phyloP scores from a whole-genome alignment of 2,888 invertebrate species.

The Hylaea fasciaria region DNA sequence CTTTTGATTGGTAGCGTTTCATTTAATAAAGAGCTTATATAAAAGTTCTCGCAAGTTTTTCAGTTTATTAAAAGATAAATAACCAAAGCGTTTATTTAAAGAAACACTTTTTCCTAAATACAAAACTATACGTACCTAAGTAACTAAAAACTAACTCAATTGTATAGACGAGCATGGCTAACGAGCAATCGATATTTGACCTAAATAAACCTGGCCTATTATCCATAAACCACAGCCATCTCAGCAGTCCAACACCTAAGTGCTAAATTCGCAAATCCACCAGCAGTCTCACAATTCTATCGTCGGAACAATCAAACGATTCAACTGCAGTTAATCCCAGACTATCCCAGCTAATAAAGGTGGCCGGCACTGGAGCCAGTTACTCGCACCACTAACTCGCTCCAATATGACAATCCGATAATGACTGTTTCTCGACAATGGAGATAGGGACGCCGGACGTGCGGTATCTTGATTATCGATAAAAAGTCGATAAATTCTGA shows the following conservation, averaged over 20 bases:
- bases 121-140: too few relatives aligned
- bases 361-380: slow-evolving; percentile 13
- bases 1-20: too few relatives aligned
- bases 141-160: too few relatives aligned
- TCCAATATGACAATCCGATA: slow-evolving; percentile 25
- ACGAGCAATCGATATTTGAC: too few relatives aligned
- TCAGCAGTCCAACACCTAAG: background rate
- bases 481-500: background rate
- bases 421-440: slow-evolving; percentile 12
- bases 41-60: too few relatives aligned
- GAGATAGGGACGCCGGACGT: slow-evolving; percentile 7
- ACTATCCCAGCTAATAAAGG: slow-evolving; percentile 10
- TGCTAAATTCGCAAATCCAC: background rate
- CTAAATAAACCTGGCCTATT: too few relatives aligned
- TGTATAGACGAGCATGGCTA: too few relatives aligned
- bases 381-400: slow-evolving; percentile 15
- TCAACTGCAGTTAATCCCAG: slow-evolving; percentile 27
- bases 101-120: too few relatives aligned
- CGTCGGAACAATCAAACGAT: slow-evolving; percentile 17
- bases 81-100: too few relatives aligned
- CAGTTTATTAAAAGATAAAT: too few relatives aligned
- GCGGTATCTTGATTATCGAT: slow-evolving; percentile 6
- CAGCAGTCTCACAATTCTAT: slow-evolving; percentile 11
- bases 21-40: too few relatives aligned
- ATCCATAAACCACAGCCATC: too few relatives aligned